Percentiles rank a stretch among this genome's conserved stretches.
phyloP scores from a whole-genome alignment of 2,113 vertebrate species.

The Oryzias woworae region DNA sequence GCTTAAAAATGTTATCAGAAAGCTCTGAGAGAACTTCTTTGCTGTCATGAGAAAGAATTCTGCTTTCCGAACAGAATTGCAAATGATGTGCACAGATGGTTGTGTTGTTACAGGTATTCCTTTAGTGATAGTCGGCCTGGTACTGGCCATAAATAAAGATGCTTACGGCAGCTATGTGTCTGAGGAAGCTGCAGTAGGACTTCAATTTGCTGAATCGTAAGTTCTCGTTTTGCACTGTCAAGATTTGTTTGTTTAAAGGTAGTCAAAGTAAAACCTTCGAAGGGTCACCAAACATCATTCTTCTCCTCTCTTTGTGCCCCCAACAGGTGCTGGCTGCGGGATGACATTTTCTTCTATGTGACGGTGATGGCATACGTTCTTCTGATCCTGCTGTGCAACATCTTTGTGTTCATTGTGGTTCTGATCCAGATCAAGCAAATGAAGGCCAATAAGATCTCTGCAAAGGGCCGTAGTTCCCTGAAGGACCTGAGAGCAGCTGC shows the following conservation, averaged over 20 bases:
- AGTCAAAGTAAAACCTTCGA: background rate
- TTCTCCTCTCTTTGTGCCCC: background rate
- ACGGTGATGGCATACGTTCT: constrained; percentile 81
- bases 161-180: constrained; percentile 72
- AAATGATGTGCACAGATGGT: background rate
- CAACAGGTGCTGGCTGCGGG: constrained; percentile 87
- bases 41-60: too few relatives aligned
- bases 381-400: constrained; percentile 82
- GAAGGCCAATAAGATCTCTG: constrained; percentile 65
- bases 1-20: too few relatives aligned
- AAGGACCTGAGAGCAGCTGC: constrained; percentile 79
- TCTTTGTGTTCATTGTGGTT: constrained; percentile 81
- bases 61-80: too few relatives aligned
- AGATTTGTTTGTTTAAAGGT: background rate
- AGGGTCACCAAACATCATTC: too few relatives aligned
- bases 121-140: constrained; percentile 75
- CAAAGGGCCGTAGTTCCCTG: constrained; percentile 47
- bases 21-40: too few relatives aligned
- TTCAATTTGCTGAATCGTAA: constrained; percentile 77
- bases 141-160: constrained; percentile 79
- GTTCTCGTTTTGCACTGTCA: constrained; percentile 39
- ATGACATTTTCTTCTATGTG: constrained; percentile 77
- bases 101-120: constrained; percentile 80
- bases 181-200: background rate
- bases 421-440: constrained; percentile 81